Evolutionary conservation across 2,113 vertebrate species (phyloP), one percentile per base, ranked within the genome.

Genomic region (Panurus biarmicus): DNA sequence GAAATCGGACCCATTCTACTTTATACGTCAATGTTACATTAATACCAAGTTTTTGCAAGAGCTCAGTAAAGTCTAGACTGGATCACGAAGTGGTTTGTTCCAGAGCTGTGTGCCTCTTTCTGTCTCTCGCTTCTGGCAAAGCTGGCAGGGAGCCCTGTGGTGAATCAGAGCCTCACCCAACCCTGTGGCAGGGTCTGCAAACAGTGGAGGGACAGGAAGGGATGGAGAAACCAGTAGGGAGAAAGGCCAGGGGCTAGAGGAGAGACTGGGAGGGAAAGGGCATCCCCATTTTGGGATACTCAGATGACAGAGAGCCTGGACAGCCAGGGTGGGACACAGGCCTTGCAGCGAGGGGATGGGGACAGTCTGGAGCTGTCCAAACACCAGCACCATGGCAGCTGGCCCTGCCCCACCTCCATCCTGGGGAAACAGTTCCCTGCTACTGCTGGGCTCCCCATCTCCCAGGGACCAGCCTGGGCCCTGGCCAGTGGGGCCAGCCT

Each of bases 31-130:
- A 21, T 95, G 95, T 96, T 67, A 90, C 94, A 95, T 94, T 85
- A 93, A 91, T 94, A 95, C 15, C 64, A 48, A 92, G 85, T 93
- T 97, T 96, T 96, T 97, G 94, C 88, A 95, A 96, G 72, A 95
- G 85, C 89, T 93, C 91, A 95, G 90, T 95, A 96, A 97, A 96
- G 92, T 95, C 91, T 93, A 77, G 51, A 94, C 82, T 80, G 72
- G 79, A 91, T 86, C 87, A 83, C 83, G 42, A 89, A 80, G 72
- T 67, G 91, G 44, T 93, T 90, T 86, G 47, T 94, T 94, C 70
- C 62, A 24, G 78, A 79, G 51, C 45, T 0, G 1, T 73, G 42
- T 61, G 54, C n/a, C 47, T 94, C 71, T 66, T 85, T 94, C 74
- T 16, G 1, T 70, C 66, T 58, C 62, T 80, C 48, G 20, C 74